Evolutionary conservation across 1,140 invertebrate genomes (phyloP), one percentile per base, ranked within the genome.

Genomic region (Eueides isabella): DNA sequence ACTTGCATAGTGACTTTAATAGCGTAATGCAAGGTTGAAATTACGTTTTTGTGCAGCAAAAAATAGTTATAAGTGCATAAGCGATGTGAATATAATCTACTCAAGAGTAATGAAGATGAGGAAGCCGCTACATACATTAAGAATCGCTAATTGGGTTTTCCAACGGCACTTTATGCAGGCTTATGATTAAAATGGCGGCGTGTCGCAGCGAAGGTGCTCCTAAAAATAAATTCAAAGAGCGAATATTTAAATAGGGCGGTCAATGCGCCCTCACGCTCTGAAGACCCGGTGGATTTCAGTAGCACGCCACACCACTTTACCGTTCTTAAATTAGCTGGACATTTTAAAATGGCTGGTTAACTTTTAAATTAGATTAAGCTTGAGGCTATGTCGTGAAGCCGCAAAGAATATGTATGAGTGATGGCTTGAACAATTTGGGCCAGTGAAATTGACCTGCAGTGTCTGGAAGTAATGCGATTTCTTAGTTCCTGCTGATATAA

Each of bases 291-390:
- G 74, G 74, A 82, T 83, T 88, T 82, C 63, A 83, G 81, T 81
- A 81, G 81, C 77, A 73, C 76, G 77, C 62, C 66, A 64, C 44
- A 67, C 38, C 67, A 48, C 71, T 75, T 67, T 76, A 63, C 76
- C 74, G 61, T 67, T 75, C 35, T 79, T 72, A 80, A 85, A 87
- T 84, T 85, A 85, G 80, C 80, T 75, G 78, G 75, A 83, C 84
- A 84, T 87, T 86, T 84, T 81, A 81, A 89, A 81, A 79, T 85
- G 79, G 83, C 77, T 80, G 88, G 85, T 81, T 89, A 79, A 85
- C 88, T 89, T 89, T 87, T 86, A 91, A 91, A 91, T 91, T 89
- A 81, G 87, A 88, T 85, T 88, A 89, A 84, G 87, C 87, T 84
- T 71, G 78, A 77, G 83, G 87, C 87, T 85, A 71, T 80, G 78